Evolutionary conservation across 2,797 vertebrate species (phyloP), one percentile per base, ranked within the genome.

Genomic region (Oreochromis grahami): DNA sequence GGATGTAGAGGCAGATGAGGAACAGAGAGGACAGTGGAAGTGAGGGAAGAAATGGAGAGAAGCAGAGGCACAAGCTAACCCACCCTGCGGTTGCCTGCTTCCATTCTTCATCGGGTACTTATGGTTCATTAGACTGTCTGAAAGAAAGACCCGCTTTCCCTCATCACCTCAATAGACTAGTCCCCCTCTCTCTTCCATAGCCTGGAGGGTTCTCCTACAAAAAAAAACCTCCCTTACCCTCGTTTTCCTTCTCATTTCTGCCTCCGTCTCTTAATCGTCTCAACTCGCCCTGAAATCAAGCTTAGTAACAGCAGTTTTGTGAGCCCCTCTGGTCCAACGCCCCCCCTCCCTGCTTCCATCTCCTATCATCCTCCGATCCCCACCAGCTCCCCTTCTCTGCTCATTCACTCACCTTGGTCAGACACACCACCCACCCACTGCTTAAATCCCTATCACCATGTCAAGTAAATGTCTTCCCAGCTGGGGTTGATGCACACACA

Each of bases 361-460:
- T 80, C 85, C 89, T 36, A 90, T 88, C 91, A 90, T 92, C 86
- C 90, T 77, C 91, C 84, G 24, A 88, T 91, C 90, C 93, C 91
- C 90, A 93, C 89, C 85, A 87, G 86, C 91, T 92, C 88, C 90
- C 92, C 88, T 92, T 92, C 93, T 93, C 90, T 80, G 87, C 92
- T 95, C 93, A 95, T 96, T 96, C 95, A 94, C 94, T 95, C 93
- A 95, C 94, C 95, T 95, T 95, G 94, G 94, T 94, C 94, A 92
- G 94, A 94, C 94, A 95, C 94, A 93, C 92, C 92, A 95, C 95
- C 95, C 96, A 95, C 96, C 97, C 95, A 96, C 96, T 94, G 96
- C 96, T 97, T 96, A 96, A 97, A 95, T 96, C 96, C 96, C 96
- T 96, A 97, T 96, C 96, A 96, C 95, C 96, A 96, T 97, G 96